phyloP scores from a whole-genome alignment of 2,888 invertebrate species.

The Carpatolechia fugitivella region DNA sequence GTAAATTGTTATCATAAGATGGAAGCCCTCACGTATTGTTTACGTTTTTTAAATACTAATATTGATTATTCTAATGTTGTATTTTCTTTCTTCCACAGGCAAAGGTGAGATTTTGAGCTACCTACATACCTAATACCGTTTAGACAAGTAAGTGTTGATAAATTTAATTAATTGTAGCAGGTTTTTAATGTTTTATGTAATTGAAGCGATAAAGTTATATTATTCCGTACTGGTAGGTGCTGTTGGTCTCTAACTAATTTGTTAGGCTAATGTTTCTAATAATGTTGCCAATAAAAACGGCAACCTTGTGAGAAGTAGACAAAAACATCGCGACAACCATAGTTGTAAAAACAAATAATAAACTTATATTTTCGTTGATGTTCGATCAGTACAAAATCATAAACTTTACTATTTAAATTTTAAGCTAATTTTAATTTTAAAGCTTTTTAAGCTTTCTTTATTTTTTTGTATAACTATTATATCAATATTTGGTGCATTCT shows the following conservation, averaged over 20 bases:
- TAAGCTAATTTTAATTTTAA: too few species aligned
- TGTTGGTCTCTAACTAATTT: neutral
- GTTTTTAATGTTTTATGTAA: neutral
- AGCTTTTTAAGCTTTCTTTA: neutral
- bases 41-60: too few species aligned
- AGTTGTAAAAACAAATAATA: neutral
- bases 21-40: too few species aligned
- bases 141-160: conserved; percentile 2
- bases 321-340: neutral
- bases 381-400: too few species aligned
- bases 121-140: neutral
- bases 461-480: neutral
- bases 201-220: neutral
- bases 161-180: conserved; percentile 5
- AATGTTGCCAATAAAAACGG: neutral
- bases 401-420: too few species aligned
- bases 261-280: neutral
- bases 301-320: neutral
- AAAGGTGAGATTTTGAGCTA: conserved; percentile 54
- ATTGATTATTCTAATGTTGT: conserved; percentile 23
- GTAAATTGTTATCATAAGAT: too few species aligned
- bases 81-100: conserved; percentile 58
- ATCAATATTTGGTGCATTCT: neutral
- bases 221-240: neutral
- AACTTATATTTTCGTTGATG: too few species aligned